Base-by-base conservation (phyloP, 2,113 vertebrate species). In the Vulpes ferrilata region DNA sequence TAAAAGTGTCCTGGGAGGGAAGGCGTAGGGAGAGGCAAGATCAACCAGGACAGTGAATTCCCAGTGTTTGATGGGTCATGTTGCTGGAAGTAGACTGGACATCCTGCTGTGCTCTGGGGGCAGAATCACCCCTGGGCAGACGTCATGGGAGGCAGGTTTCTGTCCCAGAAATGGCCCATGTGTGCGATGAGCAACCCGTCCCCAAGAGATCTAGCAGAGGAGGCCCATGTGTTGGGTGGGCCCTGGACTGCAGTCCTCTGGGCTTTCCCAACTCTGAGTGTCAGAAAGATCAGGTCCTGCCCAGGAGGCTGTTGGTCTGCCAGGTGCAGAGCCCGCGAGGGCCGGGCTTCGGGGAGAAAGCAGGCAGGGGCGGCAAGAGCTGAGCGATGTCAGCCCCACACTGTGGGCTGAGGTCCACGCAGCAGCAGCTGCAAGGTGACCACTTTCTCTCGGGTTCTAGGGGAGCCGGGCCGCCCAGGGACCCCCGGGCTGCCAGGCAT, bases 401-500 rank as follows among this genome's bases (percentile, higher is more conserved):
- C n/a, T 13, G 27, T 15, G 38, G 87, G 57, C 57, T 1, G 10
- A 23, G 79, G 38, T 59, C 48, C 1, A 13, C 74, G 13, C 11
- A 0, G 13, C 20, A 2, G 74, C 20, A 2, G 74, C 92, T 96
- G 43, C 78, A 27, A 4, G 9, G 15, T 0, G 6, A 22, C 67
- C 10, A 6, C 74, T 59, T 6, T 60, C 43, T 81, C 86, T 64
- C 0, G 32, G 60, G 23, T 19, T 32, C 5, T 80, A 99, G 99
- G 99, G 74, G 91, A 86, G 17, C 98, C 98, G 3, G 99, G 99
- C 48, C 98, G 90, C 11, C 98, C 99, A 0, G 99, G 99, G 25
- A 97, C 92, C 94, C 98, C 99, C 0, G 99, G 99, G 55, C 96
- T 99, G 22, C 95, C 99, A 0, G 99, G 99, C 43, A 99, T 99